These are phyloP conservation scores for Dendrolimus pini DNA, from an alignment of 2,888 invertebrate genomes.

Conservation along the genomic window DNA sequence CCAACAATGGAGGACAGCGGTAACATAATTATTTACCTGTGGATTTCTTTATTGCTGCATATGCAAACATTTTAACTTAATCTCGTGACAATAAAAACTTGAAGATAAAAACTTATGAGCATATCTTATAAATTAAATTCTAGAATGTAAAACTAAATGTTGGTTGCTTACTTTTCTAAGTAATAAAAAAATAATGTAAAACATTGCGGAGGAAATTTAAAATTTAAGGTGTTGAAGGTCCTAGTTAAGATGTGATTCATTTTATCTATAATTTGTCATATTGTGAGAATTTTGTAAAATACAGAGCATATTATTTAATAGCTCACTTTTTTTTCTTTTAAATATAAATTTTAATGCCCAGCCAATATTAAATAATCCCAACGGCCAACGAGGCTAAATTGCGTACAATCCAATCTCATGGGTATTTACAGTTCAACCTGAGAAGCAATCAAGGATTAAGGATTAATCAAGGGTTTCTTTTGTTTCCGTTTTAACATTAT, in stretches of 20 bases:
- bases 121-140: no score
- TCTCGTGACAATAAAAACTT: constrained; percentile 16
- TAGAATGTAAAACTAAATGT: no score
- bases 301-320: no score
- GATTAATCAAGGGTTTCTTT: constrained; percentile 25
- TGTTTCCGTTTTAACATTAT: not conserved
- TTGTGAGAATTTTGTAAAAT: no score
- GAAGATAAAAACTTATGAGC: no score
- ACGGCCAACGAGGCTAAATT: constrained; percentile 53
- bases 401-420: constrained; percentile 38
- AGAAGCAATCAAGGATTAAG: constrained; percentile 38
- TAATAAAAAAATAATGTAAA: no score
- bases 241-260: no score
- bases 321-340: no score
- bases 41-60: constrained; percentile 56
- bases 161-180: no score
- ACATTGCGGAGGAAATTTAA: no score
- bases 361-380: constrained; percentile 50
- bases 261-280: no score
- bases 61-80: constrained; percentile 60
- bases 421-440: constrained; percentile 25
- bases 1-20: constrained; percentile 45
- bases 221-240: no score
- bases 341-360: constrained; percentile 14
- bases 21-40: constrained; percentile 60